Conservation (phyloP, 2,888 invertebrate species). For the Parnassius orleans region DNA sequence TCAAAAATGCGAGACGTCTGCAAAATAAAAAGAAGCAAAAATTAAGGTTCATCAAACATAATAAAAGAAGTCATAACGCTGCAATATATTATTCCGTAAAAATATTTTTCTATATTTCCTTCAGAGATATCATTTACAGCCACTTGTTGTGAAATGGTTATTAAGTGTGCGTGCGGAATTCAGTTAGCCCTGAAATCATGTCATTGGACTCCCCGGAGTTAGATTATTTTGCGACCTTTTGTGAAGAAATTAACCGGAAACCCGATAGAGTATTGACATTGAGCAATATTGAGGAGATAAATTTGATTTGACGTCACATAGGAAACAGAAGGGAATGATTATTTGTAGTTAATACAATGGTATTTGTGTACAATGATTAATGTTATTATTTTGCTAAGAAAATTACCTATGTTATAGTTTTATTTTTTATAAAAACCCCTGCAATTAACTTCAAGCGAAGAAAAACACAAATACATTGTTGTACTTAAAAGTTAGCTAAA, state of each 20-base stretch:
- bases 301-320: slow-evolving; percentile 4
- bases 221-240: slow-evolving; percentile 41
- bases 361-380: too few relatives aligned
- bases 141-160: slow-evolving; percentile 5
- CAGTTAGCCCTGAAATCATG: slow-evolving; percentile 56
- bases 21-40: too few relatives aligned
- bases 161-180: slow-evolving; percentile 49
- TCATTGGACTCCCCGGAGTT: slow-evolving; percentile 46
- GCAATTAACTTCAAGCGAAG: too few relatives aligned
- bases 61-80: too few relatives aligned
- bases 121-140: background rate
- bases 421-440: too few relatives aligned
- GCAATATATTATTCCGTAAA: too few relatives aligned
- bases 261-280: slow-evolving; percentile 41
- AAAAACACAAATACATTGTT: too few relatives aligned
- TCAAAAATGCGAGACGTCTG: too few relatives aligned
- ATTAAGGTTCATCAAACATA: too few relatives aligned
- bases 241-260: slow-evolving; percentile 56
- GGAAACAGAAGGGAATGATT: background rate
- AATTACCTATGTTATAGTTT: too few relatives aligned
- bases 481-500: too few relatives aligned
- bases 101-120: background rate
- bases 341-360: background rate
- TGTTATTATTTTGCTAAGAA: too few relatives aligned
- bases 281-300: slow-evolving; percentile 34